A percentile compares a stretch with the other conserved stretches of the same genome.
phyloP scores from a whole-genome alignment of 1,140 invertebrate genomes.

The Pteromalus puparum region DNA sequence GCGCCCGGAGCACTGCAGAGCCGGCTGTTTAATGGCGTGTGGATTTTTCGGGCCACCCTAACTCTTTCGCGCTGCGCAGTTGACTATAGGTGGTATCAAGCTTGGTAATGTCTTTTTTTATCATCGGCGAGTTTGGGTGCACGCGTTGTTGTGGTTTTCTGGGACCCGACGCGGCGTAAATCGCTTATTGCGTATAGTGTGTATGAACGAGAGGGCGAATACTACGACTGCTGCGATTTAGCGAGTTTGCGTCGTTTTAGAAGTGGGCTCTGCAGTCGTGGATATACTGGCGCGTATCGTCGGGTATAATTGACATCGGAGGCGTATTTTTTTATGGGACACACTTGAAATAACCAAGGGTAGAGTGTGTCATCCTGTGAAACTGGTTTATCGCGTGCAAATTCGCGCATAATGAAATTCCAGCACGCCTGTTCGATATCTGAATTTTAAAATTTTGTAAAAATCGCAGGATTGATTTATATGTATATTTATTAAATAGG shows the following conservation, averaged over 20 bases:
- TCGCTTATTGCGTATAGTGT: not conserved
- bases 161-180: not conserved
- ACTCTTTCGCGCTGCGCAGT: constrained; percentile 32
- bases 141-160: not conserved
- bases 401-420: too few relatives aligned
- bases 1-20: constrained; percentile 28
- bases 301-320: too few relatives aligned
- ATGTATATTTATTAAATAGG: too few relatives aligned
- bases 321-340: not conserved
- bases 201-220: too few relatives aligned
- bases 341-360: too few relatives aligned
- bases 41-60: constrained; percentile 58
- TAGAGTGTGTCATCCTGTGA: too few relatives aligned
- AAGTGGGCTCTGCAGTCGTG: too few relatives aligned
- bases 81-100: not conserved
- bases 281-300: too few relatives aligned
- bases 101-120: constrained; percentile 32
- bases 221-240: not conserved
- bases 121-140: not conserved
- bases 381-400: too few relatives aligned
- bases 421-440: not conserved
- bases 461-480: too few relatives aligned
- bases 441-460: not conserved
- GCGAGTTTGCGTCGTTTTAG: too few relatives aligned
- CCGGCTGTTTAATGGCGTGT: constrained; percentile 62